Evolutionary conservation across 2,888 invertebrate species (phyloP), one percentile per base, ranked within the genome.

Genomic region (Spialia ferax): DNA sequence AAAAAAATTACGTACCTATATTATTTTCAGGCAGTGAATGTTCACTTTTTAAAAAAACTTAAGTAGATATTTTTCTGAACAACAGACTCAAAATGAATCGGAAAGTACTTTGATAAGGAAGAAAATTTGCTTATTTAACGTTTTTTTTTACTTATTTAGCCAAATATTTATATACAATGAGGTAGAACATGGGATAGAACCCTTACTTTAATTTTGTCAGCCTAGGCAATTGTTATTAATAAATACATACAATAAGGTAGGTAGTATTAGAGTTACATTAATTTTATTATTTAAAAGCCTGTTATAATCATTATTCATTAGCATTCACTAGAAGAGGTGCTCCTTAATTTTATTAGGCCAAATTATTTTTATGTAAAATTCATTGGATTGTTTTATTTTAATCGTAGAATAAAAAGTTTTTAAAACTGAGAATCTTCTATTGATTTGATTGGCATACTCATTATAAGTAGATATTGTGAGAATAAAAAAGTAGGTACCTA

Each of bases 111-210:
- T 77, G 78, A 48, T 73, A 79, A 15, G 82, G 83, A 81, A 75
- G 77, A 83, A 83, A 79, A 76, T 79, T 79, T 82, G 81, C 83
- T 84, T 85, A 84, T 77, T 80, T 80, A 77, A 83, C 76, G 75
- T 67, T 67, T 69, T 75, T 20, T 48, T 74, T 83, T 81, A 81
- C 86, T 88, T 90, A 89, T 88, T 86, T 88, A 91, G 89, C 88
- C 88, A 88, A 92, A 89, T 87, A 82, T 81, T 77, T 91, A 92
- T 91, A 80, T 92, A 93, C 91, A 93, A 89, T 92, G 93, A 93
- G 93, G 93, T 92, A 93, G 93, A 89, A 87, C 81, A 78, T 74
- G 89, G 91, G 91, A 80, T 76, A 71, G 74, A 74, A 79, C 85
- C 87, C 88, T 81, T 86, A 76, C 73, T 82, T 83, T 78, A 82